These are phyloP conservation scores for Bimastos eiseni DNA, from an alignment of 2,888 invertebrate species.

Conservation along the genomic window DNA sequence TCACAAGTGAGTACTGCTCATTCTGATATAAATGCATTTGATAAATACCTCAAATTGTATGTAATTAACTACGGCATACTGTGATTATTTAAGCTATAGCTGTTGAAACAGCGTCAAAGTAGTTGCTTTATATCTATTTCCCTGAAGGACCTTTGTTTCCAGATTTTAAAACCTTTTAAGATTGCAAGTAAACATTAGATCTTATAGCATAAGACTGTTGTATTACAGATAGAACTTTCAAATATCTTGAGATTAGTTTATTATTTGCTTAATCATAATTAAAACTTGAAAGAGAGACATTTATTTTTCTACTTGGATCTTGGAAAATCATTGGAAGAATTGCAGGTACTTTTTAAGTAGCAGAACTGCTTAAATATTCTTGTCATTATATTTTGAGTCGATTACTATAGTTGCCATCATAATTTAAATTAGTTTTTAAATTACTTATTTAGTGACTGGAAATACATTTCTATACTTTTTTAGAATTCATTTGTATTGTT, in stretches of 20 bases:
- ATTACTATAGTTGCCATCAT: neutral
- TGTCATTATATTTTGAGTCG: neutral
- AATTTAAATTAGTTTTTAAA: neutral
- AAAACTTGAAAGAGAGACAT: neutral
- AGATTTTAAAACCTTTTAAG: conserved; percentile 13
- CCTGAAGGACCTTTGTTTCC: neutral
- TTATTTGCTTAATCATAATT: neutral
- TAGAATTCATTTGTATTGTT: neutral
- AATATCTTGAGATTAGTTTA: neutral
- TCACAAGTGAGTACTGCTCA: neutral
- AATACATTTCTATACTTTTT: neutral
- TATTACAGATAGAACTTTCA: neutral
- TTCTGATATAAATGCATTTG: neutral
- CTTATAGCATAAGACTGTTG: neutral
- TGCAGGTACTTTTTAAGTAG: neutral
- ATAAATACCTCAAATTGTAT: neutral
- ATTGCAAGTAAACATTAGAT: neutral
- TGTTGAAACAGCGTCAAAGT: neutral
- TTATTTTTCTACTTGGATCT: neutral
- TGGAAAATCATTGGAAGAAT: neutral
- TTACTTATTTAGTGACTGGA: neutral
- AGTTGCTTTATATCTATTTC: neutral
- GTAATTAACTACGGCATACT: neutral
- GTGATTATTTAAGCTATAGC: neutral
- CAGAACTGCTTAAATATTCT: neutral